Evolutionary conservation across 2,888 invertebrate species (phyloP), one percentile per base, ranked within the genome.

Genomic region (Drosophila melanosoma): DNA sequence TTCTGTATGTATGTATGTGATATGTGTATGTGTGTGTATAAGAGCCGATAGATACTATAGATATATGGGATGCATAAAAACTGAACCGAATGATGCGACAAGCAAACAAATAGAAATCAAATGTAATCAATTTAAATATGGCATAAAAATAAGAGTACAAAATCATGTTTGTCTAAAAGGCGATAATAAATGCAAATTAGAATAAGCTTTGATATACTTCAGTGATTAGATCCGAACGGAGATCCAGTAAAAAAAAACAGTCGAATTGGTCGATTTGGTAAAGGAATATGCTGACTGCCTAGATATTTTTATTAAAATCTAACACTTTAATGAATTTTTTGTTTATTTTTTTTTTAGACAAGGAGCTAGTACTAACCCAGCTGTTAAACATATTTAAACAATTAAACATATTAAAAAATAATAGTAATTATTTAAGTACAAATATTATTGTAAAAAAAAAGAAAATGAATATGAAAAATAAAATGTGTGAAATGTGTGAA

Each of bases 121-220:
- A 85, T 76, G 63, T 76, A 81, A 83, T 81, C 76, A 79, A 85
- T 85, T 85, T 88, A 58, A 85, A 85, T 87, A 82, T 87, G 74
- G 79, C 76, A 83, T 81, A 57, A 81, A 81, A 80, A 86, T 77
- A 77, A 80, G 74, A 84, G 84, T 90, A 88, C 88, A 85, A 85
- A 85, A 82, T 85, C 88, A 76, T 85, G 85, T 85, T 81, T 69
- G 68, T 69, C 68, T 87, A 83, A 87, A 79, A 83, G 79, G 72
- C 69, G 72, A 72, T 64, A 42, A 32, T 49, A 32, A 49, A 57
- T 36, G n/a, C 61, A 62, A 45, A 52, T 52, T 49, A 52, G 53
- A 36, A 48, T 1, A 2, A 17, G 17, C 35, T 0, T 20, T n/a
- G 15, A 7, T 26, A 20, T 26, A 26, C 23, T 11, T 42, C 42